Evolutionary conservation across 2,797 vertebrate species (phyloP).

Genomic region (Prionace glauca): DNA sequence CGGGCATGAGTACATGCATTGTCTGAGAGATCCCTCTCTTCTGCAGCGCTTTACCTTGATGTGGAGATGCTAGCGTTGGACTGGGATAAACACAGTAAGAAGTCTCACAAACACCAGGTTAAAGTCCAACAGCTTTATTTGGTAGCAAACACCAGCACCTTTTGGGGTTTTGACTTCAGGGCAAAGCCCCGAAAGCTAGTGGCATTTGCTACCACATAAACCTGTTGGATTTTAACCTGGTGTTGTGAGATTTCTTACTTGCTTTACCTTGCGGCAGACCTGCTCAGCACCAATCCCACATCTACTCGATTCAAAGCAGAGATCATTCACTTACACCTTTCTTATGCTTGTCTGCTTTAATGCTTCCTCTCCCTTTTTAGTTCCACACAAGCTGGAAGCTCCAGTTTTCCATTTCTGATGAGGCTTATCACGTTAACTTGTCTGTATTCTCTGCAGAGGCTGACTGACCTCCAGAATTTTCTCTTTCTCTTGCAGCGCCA

Average conservation of each 20-base stretch:
- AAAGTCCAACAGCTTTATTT: too few relatives aligned
- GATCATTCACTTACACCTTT: background rate
- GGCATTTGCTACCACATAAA: too few relatives aligned
- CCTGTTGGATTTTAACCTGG: too few relatives aligned
- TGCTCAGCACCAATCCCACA: background rate
- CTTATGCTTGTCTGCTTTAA: background rate
- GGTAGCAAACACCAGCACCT: too few relatives aligned
- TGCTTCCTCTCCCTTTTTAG: background rate
- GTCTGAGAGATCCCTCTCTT: background rate
- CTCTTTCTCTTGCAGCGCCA: background rate
- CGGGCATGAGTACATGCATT: background rate
- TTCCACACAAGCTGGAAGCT: background rate
- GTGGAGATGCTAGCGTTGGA: too few relatives aligned
- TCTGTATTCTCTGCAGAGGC: background rate
- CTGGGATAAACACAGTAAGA: too few relatives aligned
- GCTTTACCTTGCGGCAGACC: too few relatives aligned
- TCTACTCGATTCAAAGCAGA: background rate
- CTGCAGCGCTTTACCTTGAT: too few relatives aligned
- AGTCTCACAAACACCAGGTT: too few relatives aligned
- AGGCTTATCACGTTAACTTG: background rate
- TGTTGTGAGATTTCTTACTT: background rate
- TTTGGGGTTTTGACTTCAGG: too few relatives aligned
- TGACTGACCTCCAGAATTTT: background rate
- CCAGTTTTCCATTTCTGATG: background rate
- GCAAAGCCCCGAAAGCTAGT: too few relatives aligned